Percentiles rank a stretch among this genome's conserved stretches.
phyloP scores from a whole-genome alignment of 2,113 vertebrate genomes.

The Probosciger aterrimus region DNA sequence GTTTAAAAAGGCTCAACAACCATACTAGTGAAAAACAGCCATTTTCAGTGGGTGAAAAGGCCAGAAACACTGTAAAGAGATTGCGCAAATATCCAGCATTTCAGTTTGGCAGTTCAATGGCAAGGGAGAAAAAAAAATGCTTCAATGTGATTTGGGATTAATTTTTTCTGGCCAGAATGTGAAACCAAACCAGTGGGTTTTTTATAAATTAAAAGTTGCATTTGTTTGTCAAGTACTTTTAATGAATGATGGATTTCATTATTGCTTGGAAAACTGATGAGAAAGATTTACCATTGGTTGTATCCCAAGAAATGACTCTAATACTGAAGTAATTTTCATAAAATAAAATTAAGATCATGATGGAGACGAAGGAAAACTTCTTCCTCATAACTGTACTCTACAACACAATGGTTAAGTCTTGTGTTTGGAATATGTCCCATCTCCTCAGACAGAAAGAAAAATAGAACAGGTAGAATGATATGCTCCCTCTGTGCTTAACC shows the following conservation, averaged over 20 bases:
- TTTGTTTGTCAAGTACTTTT: neutral
- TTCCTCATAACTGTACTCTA: neutral
- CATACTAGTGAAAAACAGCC: neutral
- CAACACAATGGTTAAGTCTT: neutral
- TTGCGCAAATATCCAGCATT: neutral
- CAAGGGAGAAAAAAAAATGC: neutral
- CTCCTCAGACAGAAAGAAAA: neutral
- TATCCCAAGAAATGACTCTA: neutral
- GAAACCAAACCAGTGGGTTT: neutral
- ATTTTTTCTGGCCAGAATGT: neutral
- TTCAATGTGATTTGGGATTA: neutral
- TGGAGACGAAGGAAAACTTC: neutral
- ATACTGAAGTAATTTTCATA: neutral
- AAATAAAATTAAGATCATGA: neutral
- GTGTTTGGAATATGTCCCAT: neutral
- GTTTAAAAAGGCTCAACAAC: neutral
- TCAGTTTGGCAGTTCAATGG: neutral
- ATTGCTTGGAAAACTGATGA: neutral
- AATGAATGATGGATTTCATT: neutral
- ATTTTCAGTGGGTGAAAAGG: neutral
- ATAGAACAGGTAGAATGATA: neutral
- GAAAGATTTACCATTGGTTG: neutral
- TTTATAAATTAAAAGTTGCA: neutral
- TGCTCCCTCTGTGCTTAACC: neutral
- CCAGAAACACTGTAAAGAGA: neutral